A percentile compares a stretch with the other conserved stretches of the same genome.
Conservation (phyloP, 2,888 invertebrate genomes). For the Spodoptera littoralis region DNA sequence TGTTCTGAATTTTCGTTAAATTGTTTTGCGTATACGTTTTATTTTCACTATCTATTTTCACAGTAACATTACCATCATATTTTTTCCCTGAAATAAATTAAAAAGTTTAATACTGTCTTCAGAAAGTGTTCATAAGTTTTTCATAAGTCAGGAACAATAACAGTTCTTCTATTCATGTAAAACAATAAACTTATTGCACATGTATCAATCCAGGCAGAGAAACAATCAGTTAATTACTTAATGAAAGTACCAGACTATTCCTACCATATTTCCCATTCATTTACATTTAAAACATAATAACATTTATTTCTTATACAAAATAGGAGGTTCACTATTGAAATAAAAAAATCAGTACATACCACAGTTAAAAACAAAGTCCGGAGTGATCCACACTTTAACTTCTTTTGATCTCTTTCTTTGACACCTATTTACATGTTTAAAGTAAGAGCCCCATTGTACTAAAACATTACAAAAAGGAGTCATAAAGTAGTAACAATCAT, state of each 20-base stretch:
- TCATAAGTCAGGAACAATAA: no score
- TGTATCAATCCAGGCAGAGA: no score
- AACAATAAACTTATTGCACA: no score
- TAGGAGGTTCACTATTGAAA: no score
- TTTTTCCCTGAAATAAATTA: constrained; percentile 19
- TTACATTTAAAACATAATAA: no score
- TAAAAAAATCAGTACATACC: constrained; percentile 11
- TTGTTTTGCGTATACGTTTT: background rate
- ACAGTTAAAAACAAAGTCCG: constrained; percentile 16
- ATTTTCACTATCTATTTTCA: constrained; percentile 7
- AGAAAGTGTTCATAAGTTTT: no score
- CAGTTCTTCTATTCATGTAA: no score
- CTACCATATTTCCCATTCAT: no score
- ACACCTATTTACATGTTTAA: constrained; percentile 35
- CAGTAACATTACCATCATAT: background rate
- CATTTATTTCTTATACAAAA: no score
- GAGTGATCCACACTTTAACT: background rate
- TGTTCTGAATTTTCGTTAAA: background rate
- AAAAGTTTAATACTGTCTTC: background rate
- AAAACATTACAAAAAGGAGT: constrained; percentile 10
- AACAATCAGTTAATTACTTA: no score
- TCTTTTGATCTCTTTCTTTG: background rate
- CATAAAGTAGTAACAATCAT: no score
- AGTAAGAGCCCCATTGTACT: constrained; percentile 20
- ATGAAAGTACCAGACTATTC: no score